phyloP scores from a whole-genome alignment of 2,888 invertebrate genomes.

The Chalcis sispes region DNA sequence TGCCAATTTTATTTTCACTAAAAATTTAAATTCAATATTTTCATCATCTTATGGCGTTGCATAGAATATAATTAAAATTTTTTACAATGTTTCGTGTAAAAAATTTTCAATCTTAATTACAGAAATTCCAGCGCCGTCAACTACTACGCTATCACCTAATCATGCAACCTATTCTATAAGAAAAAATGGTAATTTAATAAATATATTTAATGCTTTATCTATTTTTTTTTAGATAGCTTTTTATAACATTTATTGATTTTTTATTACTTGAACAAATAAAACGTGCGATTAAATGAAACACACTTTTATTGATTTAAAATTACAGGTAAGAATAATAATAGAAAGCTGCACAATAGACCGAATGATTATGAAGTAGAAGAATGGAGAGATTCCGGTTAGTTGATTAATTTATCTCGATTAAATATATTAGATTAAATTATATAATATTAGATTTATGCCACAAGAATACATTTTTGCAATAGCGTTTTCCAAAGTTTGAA shows the following conservation, averaged over 20 bases:
- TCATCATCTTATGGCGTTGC: no score
- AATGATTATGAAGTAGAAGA: conserved; percentile 85
- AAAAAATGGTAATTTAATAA: conserved; percentile 79
- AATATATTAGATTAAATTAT: neutral
- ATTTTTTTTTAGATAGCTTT: no score
- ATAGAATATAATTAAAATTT: no score
- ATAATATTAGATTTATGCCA: no score
- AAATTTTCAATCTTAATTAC: conserved; percentile 64
- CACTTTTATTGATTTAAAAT: conserved; percentile 7
- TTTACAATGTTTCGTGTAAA: no score
- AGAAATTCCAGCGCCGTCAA: conserved; percentile 92
- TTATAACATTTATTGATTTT: no score
- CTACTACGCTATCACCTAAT: conserved; percentile 80
- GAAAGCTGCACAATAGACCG: conserved; percentile 77
- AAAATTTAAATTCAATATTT: no score
- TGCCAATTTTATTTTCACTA: no score
- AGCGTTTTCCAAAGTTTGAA: neutral
- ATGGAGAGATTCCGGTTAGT: conserved; percentile 84
- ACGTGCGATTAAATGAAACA: neutral
- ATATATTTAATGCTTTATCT: conserved; percentile 2
- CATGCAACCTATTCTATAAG: conserved; percentile 79
- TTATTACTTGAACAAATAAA: neutral
- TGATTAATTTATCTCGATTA: neutral
- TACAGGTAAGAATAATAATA: conserved; percentile 79
- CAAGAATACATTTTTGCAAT: neutral